These are phyloP conservation scores for Clunio marinus DNA, from an alignment of 2,888 invertebrate species.

Conservation along the genomic window DNA sequence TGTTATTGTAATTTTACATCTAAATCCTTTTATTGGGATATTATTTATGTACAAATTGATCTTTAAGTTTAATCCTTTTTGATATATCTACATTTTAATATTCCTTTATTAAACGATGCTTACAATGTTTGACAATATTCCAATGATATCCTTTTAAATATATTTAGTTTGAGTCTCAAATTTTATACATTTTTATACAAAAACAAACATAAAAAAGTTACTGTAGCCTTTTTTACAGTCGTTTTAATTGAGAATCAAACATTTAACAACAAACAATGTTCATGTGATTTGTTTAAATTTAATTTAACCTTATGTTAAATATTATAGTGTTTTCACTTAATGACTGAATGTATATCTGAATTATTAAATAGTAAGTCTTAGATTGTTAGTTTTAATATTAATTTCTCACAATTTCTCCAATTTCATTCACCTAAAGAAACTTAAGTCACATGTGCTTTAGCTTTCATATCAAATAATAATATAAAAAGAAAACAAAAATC, in stretches of 20 bases:
- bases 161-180: neutral
- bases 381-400: neutral
- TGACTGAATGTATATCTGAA: no score
- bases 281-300: neutral
- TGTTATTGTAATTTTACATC: neutral
- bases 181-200: conserved; percentile 12
- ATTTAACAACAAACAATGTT: conserved; percentile 25
- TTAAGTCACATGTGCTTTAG: conserved; percentile 18
- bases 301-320: neutral
- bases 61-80: neutral
- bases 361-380: conserved; percentile 9
- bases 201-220: neutral
- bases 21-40: neutral
- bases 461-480: neutral
- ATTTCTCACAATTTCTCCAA: neutral
- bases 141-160: no score
- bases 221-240: no score
- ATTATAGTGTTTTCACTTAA: no score
- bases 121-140: neutral
- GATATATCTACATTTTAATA: conserved; percentile 9
- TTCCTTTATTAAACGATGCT: neutral
- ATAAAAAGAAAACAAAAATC: neutral
- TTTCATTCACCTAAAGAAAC: conserved; percentile 11
- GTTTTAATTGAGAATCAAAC: neutral
- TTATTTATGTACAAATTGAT: conserved; percentile 19